Percentiles rank a stretch among this genome's conserved stretches.
Conservation (phyloP, 2,797 vertebrate species). For the Pteropus rufus region DNA sequence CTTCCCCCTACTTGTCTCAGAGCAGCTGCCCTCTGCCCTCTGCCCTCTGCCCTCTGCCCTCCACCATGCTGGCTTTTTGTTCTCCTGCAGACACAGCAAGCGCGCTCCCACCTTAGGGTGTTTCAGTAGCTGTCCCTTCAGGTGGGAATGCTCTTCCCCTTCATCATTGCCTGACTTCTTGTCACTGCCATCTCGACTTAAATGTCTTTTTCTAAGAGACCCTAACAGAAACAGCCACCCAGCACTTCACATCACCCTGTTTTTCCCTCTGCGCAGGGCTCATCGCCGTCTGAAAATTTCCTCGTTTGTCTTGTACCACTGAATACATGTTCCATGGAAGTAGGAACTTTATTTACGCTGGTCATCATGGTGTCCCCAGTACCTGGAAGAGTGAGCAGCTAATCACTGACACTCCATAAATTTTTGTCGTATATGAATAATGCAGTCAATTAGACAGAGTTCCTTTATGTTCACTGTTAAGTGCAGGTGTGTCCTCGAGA, state of each 20-base stretch:
- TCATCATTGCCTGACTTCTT: background rate
- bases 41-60: no score
- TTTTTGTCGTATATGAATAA: background rate
- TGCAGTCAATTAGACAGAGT: no score
- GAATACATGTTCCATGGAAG: background rate
- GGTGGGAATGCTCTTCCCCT: background rate
- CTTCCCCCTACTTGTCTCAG: fast-evolving
- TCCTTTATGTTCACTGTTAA: background rate
- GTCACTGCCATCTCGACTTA: background rate
- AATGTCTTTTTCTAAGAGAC: background rate
- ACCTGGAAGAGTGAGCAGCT: background rate
- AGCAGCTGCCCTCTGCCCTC: no score
- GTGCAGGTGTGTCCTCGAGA: background rate
- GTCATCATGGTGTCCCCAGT: background rate
- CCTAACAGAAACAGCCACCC: background rate
- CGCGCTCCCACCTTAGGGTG: fast-evolving
- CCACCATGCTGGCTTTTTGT: background rate
- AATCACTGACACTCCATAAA: background rate
- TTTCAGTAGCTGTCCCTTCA: background rate
- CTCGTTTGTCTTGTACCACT: background rate
- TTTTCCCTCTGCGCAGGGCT: background rate
- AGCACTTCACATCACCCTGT: background rate
- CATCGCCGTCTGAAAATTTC: no score
- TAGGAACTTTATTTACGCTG: background rate
- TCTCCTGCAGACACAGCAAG: background rate